These are phyloP conservation scores for Cyphotilapia sp. DNA, from an alignment of 2,113 vertebrate genomes.

Conservation along the genomic window DNA sequence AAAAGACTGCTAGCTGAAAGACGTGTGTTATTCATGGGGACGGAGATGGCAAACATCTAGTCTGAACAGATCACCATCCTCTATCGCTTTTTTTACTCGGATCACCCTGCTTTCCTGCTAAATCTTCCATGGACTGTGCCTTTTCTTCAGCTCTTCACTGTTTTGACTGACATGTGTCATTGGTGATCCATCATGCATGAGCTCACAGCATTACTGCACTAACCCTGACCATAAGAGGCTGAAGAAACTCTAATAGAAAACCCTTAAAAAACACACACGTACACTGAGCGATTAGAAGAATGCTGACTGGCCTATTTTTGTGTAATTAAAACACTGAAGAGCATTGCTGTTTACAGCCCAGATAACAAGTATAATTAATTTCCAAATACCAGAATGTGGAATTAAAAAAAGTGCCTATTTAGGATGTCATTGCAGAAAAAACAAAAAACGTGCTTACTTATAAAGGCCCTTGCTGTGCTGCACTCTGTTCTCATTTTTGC, in stretches of 20 bases:
- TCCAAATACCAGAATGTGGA: neutral
- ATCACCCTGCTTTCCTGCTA: neutral
- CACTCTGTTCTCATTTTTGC: neutral
- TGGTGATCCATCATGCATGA: neutral
- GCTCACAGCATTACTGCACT: neutral
- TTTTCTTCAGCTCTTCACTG: neutral
- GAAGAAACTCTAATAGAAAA: neutral
- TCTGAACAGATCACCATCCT: neutral
- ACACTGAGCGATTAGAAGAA: neutral
- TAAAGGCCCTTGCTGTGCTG: neutral
- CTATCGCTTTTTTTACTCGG: neutral
- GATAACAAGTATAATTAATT: slow-evolving; percentile 36
- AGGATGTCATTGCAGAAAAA: neutral
- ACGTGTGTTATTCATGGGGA: neutral
- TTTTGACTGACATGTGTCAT: neutral
- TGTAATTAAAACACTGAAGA: slow-evolving; percentile 31
- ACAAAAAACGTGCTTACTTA: neutral
- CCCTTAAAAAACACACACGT: neutral
- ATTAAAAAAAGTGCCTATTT: neutral
- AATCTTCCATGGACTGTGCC: neutral
- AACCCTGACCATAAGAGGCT: neutral
- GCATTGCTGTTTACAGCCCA: slow-evolving; percentile 7
- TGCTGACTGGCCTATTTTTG: slow-evolving; percentile 15
- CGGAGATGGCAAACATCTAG: neutral
- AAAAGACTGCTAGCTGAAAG: neutral